A percentile compares a stretch with the other conserved stretches of the same genome.
These are phyloP conservation scores for Notiomystis cincta DNA, from an alignment of 2,113 vertebrate species.

Conservation along the genomic window DNA sequence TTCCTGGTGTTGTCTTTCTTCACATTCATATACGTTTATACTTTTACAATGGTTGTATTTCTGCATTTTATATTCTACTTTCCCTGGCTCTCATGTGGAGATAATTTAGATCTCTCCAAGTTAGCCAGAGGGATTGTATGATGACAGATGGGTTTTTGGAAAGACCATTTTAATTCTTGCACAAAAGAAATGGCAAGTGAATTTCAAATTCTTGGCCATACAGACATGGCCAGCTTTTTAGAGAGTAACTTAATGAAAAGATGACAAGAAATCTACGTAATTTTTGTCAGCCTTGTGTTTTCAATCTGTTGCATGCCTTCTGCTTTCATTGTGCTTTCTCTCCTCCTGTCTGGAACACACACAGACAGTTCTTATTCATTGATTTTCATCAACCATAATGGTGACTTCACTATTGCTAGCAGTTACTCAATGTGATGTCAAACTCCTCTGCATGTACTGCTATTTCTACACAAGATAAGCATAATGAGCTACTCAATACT, in stretches of 20 bases:
- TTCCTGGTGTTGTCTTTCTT: neutral
- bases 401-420: neutral
- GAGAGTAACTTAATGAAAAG: neutral
- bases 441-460: neutral
- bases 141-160: neutral
- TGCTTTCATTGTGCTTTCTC: neutral
- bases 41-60: neutral
- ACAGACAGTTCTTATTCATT: neutral
- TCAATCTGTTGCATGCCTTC: neutral
- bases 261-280: neutral
- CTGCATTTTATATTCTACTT: neutral
- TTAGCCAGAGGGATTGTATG: neutral
- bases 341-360: neutral
- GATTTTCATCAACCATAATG: neutral
- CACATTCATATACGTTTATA: neutral
- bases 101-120: neutral
- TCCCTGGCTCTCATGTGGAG: neutral
- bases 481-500: neutral
- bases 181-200: neutral
- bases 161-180: neutral
- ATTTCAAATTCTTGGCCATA: neutral
- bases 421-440: neutral
- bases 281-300: neutral
- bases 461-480: neutral
- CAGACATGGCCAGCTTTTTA: neutral